phyloP scores from a whole-genome alignment of 2,888 invertebrate species.

The Campaea margaritaria region DNA sequence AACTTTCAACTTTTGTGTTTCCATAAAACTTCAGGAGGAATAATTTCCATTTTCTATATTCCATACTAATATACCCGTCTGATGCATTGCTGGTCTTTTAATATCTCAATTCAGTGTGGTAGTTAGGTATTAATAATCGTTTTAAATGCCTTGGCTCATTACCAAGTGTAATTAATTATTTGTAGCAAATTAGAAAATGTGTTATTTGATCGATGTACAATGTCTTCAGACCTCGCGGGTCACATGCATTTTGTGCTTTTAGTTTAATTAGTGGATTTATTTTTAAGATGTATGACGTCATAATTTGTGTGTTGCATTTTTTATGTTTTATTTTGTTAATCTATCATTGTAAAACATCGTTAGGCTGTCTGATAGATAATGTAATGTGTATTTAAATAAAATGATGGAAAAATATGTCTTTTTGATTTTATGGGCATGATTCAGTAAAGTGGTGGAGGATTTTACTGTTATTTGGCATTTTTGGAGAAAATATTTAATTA shows the following conservation, averaged over 20 bases:
- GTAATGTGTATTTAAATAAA: constrained; percentile 76
- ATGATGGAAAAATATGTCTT: constrained; percentile 57
- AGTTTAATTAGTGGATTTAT: background rate
- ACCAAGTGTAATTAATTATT: background rate
- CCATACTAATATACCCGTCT: too few relatives aligned
- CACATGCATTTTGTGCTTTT: constrained; percentile 18
- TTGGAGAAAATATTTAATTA: too few relatives aligned
- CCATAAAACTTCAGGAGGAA: too few relatives aligned
- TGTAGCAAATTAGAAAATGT: constrained; percentile 1
- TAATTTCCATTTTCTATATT: too few relatives aligned
- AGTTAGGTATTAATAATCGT: too few relatives aligned
- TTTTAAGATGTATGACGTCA: constrained; percentile 44
- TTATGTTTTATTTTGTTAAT: constrained; percentile 58
- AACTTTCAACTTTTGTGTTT: too few relatives aligned
- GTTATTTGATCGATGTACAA: constrained; percentile 4
- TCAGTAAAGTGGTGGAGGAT: too few relatives aligned
- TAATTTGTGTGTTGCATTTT: constrained; percentile 52
- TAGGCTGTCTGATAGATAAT: constrained; percentile 59
- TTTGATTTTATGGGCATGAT: too few relatives aligned
- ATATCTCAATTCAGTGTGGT: too few relatives aligned
- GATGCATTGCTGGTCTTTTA: too few relatives aligned
- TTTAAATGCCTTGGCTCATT: background rate
- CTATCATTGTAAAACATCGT: constrained; percentile 58
- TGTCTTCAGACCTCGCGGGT: constrained; percentile 13
- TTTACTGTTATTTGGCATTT: too few relatives aligned